These are phyloP conservation scores for Chlorodrepanis virens DNA, from an alignment of 2,113 vertebrate genomes.

Conservation along the genomic window DNA sequence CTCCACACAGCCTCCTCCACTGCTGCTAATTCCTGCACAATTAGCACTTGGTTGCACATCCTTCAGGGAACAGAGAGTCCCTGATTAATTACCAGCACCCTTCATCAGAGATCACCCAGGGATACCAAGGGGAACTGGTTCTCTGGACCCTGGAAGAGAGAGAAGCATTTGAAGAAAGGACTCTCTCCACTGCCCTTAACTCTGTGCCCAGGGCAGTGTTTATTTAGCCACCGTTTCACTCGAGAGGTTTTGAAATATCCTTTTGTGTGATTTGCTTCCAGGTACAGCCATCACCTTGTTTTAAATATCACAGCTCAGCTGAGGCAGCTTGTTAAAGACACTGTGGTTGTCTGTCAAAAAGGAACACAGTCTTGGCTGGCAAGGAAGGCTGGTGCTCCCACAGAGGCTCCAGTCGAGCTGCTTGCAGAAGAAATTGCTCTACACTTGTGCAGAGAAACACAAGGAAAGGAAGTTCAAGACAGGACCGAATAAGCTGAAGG, in stretches of 20 bases:
- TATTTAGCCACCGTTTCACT: not conserved
- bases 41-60: not conserved
- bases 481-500: not conserved
- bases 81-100: not conserved
- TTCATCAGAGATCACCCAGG: not conserved
- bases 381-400: not conserved
- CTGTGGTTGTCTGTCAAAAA: too few relatives aligned
- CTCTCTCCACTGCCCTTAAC: not conserved
- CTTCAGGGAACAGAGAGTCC: not conserved
- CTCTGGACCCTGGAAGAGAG: not conserved
- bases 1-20: not conserved
- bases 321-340: not conserved
- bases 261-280: not conserved
- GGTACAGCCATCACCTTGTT: not conserved
- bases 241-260: not conserved
- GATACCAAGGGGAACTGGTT: not conserved
- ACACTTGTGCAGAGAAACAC: not conserved
- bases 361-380: fast-evolving
- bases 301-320: not conserved
- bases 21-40: not conserved
- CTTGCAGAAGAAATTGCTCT: not conserved
- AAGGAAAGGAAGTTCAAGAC: not conserved
- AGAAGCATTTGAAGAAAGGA: not conserved
- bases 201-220: not conserved
- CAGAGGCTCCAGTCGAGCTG: fast-evolving